Evolutionary conservation across 2,888 invertebrate species (phyloP).

Genomic region (Spodoptera littoralis): DNA sequence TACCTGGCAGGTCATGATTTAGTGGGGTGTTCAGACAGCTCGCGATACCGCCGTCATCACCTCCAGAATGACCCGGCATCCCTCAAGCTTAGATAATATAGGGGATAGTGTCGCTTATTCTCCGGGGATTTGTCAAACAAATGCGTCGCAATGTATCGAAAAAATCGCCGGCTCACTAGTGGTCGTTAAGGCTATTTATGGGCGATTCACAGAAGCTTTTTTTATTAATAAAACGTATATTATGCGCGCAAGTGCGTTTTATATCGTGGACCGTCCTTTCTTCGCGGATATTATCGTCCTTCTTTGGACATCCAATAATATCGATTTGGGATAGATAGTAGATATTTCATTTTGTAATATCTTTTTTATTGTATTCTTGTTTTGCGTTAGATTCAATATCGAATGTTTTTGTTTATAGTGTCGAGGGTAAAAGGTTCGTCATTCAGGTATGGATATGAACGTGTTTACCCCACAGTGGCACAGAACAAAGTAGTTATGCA

Average conservation of each 20-base stretch:
- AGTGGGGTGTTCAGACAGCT: conserved; percentile 75
- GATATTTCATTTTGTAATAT: conserved; percentile 63
- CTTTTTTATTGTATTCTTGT: conserved; percentile 42
- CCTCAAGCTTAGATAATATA: conserved; percentile 85
- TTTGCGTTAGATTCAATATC: conserved; percentile 42
- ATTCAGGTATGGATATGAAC: conserved; percentile 72
- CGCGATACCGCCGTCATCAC: conserved; percentile 86
- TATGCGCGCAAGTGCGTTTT: conserved; percentile 89
- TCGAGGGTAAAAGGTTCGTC: conserved; percentile 36
- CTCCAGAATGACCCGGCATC: conserved; percentile 86
- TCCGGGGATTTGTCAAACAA: conserved; percentile 89
- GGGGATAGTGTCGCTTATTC: conserved; percentile 83
- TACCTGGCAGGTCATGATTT: conserved; percentile 85
- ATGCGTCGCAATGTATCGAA: conserved; percentile 86
- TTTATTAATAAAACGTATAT: conserved; percentile 89
- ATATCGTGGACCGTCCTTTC: conserved; percentile 79
- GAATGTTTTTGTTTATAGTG: conserved; percentile 62
- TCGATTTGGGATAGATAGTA: conserved; percentile 72
- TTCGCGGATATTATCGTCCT: conserved; percentile 84
- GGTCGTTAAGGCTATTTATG: conserved; percentile 88
- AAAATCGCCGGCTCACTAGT: conserved; percentile 85
- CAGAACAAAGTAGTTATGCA: conserved; percentile 82
- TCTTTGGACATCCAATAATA: conserved; percentile 86
- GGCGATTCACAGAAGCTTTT: conserved; percentile 85
- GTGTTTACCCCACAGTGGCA: conserved; percentile 75